These are phyloP conservation scores for Tipula lateralis DNA, from an alignment of 2,888 invertebrate genomes.

Conservation along the genomic window DNA sequence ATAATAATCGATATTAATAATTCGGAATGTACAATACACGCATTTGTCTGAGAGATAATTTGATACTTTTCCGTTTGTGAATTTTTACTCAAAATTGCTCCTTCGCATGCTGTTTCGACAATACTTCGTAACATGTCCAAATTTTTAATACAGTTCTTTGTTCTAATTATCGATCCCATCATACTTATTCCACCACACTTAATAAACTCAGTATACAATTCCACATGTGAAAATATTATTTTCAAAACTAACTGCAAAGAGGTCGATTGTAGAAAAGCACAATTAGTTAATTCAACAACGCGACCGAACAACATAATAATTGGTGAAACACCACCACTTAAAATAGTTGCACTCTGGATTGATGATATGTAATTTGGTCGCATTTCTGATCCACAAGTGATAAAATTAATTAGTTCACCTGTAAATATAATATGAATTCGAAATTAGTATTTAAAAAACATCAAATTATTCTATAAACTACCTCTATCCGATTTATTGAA, in stretches of 20 bases:
- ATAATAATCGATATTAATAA: constrained; percentile 52
- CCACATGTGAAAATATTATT: constrained; percentile 56
- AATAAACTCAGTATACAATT: constrained; percentile 58
- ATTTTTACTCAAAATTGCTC: constrained; percentile 52
- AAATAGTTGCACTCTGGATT: constrained; percentile 43
- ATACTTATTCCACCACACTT: constrained; percentile 55
- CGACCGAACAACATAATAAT: constrained; percentile 65
- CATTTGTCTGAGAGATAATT: constrained; percentile 49
- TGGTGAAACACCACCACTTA: constrained; percentile 58
- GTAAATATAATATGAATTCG: background rate
- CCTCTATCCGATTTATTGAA: background rate
- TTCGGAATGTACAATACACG: constrained; percentile 54
- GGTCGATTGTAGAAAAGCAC: constrained; percentile 57
- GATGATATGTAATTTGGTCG: constrained; percentile 41
- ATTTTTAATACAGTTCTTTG: constrained; percentile 55
- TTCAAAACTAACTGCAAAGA: constrained; percentile 58
- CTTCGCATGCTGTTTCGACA: constrained; percentile 62
- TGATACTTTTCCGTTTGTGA: constrained; percentile 44
- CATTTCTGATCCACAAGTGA: constrained; percentile 43
- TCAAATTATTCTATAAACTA: background rate
- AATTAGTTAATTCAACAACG: constrained; percentile 60
- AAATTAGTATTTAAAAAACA: background rate
- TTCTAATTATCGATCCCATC: constrained; percentile 59
- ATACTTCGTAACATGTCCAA: constrained; percentile 60
- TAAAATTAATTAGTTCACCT: constrained; percentile 41